Base-by-base conservation (phyloP, 2,888 invertebrate species). In the Melanostoma mellinum region DNA sequence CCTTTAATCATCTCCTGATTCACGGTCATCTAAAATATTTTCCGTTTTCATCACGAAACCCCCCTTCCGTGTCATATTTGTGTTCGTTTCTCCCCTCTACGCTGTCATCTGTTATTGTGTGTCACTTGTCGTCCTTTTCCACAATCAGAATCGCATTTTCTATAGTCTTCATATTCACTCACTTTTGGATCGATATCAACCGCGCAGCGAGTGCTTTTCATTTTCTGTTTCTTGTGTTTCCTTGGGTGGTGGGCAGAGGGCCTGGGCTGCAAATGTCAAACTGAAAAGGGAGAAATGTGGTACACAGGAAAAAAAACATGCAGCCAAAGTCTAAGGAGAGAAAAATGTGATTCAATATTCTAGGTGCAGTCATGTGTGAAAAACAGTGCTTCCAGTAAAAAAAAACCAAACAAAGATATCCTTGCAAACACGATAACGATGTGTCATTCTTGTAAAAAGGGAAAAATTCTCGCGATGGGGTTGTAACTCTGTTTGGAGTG, bases 101-200 rank as follows among this genome's bases (percentile, higher is more conserved):
- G 69, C 58, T 60, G 53, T 63, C 77, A 60, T 48, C 33, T 81
- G 79, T 84, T 79, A 78, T 84, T 84, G 73, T 84, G 79, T 79
- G 79, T 79, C 79, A 77, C 72, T 77, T 40, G 3, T 56, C 58
- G 55, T 73, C 56, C 69, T 72, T 79, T 84, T 78, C 67, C 79
- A 84, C 56, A 67, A 55, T 38, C 60, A 74, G 67, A 84, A 84
- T 79, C 79, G 79, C 79, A 84, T 84, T 84, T 81, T 84, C 84
- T 79, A 79, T 52, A 68, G 44, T 35, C 52, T 50, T 61, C 46
- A 52, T 56, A 60, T 58, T 71, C 10, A 38, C 32, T 48, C 9
- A 58, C 63, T 40, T 48, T 56, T 40, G 75, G 79, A 84, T 84
- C 84, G 84, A 84, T 84, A 84, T 5, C 68, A 63, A 78, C 77